phyloP scores from a whole-genome alignment of 2,113 vertebrate genomes.

The Pterocles burchelli region DNA sequence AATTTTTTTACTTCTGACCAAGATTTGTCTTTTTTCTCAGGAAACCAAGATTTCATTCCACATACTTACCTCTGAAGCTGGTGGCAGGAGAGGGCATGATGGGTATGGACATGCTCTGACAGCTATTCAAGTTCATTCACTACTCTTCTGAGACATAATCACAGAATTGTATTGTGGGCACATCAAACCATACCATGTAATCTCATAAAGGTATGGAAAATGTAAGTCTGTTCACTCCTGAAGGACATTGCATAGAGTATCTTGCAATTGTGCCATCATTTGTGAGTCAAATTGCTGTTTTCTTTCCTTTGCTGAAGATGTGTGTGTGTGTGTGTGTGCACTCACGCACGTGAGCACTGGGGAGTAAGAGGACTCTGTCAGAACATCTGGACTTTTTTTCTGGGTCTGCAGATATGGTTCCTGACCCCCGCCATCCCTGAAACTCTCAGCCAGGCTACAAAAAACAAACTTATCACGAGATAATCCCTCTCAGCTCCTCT shows the following conservation, averaged over 20 bases:
- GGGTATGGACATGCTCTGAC: neutral
- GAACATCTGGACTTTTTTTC: neutral
- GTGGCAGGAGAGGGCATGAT: neutral
- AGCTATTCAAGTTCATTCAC: neutral
- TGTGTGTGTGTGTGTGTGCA: neutral
- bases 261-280: neutral
- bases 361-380: neutral
- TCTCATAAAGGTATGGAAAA: neutral
- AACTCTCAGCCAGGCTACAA: neutral
- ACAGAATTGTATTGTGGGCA: neutral
- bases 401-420: neutral
- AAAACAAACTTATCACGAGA: neutral
- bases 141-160: neutral
- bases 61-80: neutral
- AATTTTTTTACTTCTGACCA: neutral
- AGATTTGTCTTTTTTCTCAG: neutral
- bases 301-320: neutral
- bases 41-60: neutral
- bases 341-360: neutral
- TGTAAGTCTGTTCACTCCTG: neutral
- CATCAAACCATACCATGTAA: neutral
- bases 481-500: neutral
- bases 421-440: neutral
- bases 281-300: neutral
- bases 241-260: accelerated